A percentile compares a stretch with the other conserved stretches of the same genome.
These are phyloP conservation scores for Meta bourneti DNA, from an alignment of 2,888 invertebrate genomes.

Conservation along the genomic window DNA sequence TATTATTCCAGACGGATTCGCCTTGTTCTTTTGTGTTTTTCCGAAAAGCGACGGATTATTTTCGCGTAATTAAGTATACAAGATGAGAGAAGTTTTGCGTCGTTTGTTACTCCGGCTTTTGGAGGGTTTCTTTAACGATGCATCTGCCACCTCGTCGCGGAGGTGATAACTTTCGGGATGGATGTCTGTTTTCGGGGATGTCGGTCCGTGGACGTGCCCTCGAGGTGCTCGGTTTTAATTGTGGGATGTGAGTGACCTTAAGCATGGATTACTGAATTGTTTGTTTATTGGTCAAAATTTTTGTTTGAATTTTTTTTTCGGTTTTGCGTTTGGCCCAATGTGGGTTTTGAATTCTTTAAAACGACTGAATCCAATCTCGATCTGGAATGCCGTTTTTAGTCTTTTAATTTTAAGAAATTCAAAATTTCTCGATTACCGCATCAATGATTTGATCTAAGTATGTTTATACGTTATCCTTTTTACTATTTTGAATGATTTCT, in stretches of 20 bases:
- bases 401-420: too few relatives aligned
- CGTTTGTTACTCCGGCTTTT: constrained; percentile 7
- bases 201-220: background rate
- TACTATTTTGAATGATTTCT: too few relatives aligned
- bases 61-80: constrained; percentile 51
- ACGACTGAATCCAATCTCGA: too few relatives aligned
- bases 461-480: too few relatives aligned
- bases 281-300: too few relatives aligned
- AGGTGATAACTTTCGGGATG: constrained; percentile 34
- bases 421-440: too few relatives aligned
- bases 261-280: too few relatives aligned
- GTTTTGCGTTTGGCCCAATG: too few relatives aligned
- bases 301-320: too few relatives aligned
- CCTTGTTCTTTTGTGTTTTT: constrained; percentile 60
- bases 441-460: too few relatives aligned
- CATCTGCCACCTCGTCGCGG: constrained; percentile 15
- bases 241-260: constrained; percentile 11
- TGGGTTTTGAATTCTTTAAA: too few relatives aligned
- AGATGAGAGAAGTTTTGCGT: background rate
- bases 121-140: constrained; percentile 19
- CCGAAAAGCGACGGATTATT: constrained; percentile 16
- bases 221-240: background rate
- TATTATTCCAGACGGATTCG: constrained; percentile 51
- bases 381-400: too few relatives aligned
- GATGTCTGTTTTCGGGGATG: background rate